Percentiles rank a stretch among this genome's conserved stretches.
These are phyloP conservation scores for Akabosia matsudoensis DNA, from an alignment of 1,140 invertebrate species.

Conservation along the genomic window DNA sequence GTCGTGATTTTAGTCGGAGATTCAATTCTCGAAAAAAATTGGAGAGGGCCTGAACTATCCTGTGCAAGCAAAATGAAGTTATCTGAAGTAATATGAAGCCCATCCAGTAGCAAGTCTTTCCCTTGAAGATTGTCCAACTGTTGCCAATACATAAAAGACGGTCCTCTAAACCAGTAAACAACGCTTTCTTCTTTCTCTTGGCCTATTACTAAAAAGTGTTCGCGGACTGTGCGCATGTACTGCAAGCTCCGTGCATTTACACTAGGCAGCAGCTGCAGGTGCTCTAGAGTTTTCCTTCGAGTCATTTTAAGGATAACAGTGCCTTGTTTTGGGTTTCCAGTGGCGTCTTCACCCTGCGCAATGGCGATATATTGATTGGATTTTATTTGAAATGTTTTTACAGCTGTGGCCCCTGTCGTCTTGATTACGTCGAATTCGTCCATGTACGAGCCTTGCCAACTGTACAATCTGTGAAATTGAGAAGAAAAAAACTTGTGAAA, in stretches of 20 bases:
- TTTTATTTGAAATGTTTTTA: slow-evolving; percentile 18
- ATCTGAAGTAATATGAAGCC: neutral
- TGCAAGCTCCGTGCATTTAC: slow-evolving; percentile 18
- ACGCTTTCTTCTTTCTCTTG: slow-evolving; percentile 31
- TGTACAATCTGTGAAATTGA: slow-evolving; percentile 16
- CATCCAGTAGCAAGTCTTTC: slow-evolving; percentile 14
- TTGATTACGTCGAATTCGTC: slow-evolving; percentile 40
- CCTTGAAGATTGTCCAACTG: slow-evolving; percentile 19
- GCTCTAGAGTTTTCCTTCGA: slow-evolving; percentile 27
- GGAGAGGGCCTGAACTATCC: neutral
- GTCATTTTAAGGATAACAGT: slow-evolving; percentile 31
- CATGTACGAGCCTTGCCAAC: slow-evolving; percentile 39
- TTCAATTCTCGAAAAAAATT: slow-evolving; percentile 10
- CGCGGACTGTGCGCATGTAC: slow-evolving; percentile 25
- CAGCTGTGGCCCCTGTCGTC: slow-evolving; percentile 30
- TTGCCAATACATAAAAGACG: slow-evolving; percentile 36
- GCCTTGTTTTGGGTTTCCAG: slow-evolving; percentile 30
- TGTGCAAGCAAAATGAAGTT: slow-evolving; percentile 23
- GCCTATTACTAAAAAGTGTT: slow-evolving; percentile 38
- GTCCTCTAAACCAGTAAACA: slow-evolving; percentile 39
- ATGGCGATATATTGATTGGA: slow-evolving; percentile 27
- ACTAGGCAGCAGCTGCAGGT: slow-evolving; percentile 38
- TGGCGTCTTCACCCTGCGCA: slow-evolving; percentile 23
- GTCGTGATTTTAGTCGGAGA: neutral
- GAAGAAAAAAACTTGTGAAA: neutral